phyloP scores from a whole-genome alignment of 2,888 invertebrate species.

The Cheiracanthium punctorium region DNA sequence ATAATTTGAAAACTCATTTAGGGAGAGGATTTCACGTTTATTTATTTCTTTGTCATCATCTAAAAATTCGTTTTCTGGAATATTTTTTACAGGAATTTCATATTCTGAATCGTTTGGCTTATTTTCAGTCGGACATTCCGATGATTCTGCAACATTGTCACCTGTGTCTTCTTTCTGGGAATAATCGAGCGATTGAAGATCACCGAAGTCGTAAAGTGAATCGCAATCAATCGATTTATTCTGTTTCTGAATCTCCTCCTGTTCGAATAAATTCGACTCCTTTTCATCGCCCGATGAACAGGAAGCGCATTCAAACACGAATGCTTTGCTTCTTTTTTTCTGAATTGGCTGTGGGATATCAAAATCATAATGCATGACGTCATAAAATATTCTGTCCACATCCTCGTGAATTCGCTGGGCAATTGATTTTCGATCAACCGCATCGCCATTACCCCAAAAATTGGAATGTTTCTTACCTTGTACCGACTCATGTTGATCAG shows the following conservation, averaged over 20 bases:
- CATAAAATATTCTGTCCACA: neutral
- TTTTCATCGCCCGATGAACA: neutral
- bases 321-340: neutral
- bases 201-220: neutral
- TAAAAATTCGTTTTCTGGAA: neutral
- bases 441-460: neutral
- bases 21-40: neutral
- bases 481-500: neutral
- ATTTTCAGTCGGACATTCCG: neutral
- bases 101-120: neutral
- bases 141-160: neutral
- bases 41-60: neutral
- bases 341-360: neutral
- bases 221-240: neutral
- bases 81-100: neutral
- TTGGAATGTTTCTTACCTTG: neutral
- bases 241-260: neutral
- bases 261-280: neutral
- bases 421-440: neutral
- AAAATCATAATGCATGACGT: neutral
- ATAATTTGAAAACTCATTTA: neutral
- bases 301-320: neutral
- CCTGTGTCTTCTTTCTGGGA: neutral
- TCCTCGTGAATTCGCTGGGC: neutral
- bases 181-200: neutral